Evolutionary conservation across 2,113 vertebrate genomes (phyloP), one percentile per base, ranked within the genome.

Genomic region (Phrynosoma blainvillii): DNA sequence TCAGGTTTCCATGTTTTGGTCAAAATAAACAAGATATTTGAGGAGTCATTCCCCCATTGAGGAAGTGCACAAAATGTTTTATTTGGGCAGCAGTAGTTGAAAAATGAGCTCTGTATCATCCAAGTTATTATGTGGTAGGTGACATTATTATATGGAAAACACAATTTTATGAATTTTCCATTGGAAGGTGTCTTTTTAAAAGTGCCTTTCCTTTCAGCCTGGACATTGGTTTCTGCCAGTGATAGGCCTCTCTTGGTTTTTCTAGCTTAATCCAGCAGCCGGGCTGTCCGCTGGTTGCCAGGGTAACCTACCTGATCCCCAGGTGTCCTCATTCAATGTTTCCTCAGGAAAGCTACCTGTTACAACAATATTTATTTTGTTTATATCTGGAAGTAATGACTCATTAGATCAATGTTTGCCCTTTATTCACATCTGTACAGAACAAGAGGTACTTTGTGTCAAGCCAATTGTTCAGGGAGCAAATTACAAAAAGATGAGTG

Each of bases 311-410:
- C 81, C 80, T 88, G 62, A 84, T 70, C 62, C 81, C 81, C 62
- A 78, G 87, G 62, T 84, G 87, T 42, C 47, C 81, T 88, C 62
- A 88, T 70, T 84, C 81, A 88, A 62, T 70, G 73, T 68, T 23
- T 78, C 65, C 42, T 88, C 81, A 88, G 81, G 59, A 84, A 84
- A 84, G 47, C 81, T 77, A 68, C 23, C 47, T 84, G 32, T 74
- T 81, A 88, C 78, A 78, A 86, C 42, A 86, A 68, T 27, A 68
- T 84, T 68, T 88, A 68, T 78, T 84, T 84, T 88, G 74, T 84
- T 88, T 88, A 84, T 84, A 84, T 77, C 62, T 77, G 73, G 87
- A 88, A 88, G n/a, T 78, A 77, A 88, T 88, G 62, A 84, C 78
- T 88, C 74, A 88, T 78, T 78, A 78, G 62, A 78, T 88, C 62